Percentiles rank a stretch among this genome's conserved stretches.
Conservation (phyloP, 2,113 vertebrate genomes). For the Ameiurus melas region DNA sequence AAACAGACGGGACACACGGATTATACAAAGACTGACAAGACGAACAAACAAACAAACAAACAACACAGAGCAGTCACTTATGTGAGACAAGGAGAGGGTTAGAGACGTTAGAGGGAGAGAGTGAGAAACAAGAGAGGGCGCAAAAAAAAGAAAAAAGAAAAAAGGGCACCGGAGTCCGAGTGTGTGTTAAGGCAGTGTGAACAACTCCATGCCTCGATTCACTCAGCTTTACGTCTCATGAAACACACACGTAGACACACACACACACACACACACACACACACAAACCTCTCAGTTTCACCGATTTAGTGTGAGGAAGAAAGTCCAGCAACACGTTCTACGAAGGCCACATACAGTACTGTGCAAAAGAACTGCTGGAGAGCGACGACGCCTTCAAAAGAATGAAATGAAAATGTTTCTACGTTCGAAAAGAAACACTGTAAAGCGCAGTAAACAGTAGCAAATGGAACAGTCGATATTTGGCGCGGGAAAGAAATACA, state of each 20-base stretch:
- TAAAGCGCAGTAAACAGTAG: no score
- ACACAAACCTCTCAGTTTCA: neutral
- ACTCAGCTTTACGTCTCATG: neutral
- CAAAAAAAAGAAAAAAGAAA: neutral
- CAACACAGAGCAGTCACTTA: constrained; percentile 14
- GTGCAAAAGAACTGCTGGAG: no score
- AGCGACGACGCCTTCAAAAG: no score
- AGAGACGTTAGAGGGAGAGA: neutral
- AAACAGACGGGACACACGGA: constrained; percentile 5
- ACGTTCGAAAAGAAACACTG: no score
- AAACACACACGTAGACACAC: neutral
- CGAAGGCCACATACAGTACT: neutral
- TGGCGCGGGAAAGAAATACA: no score
- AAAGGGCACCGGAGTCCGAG: neutral
- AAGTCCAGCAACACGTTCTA: neutral
- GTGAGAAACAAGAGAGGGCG: neutral
- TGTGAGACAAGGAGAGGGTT: neutral
- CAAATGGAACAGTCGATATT: no score
- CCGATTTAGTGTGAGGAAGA: constrained; percentile 9
- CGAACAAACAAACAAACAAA: neutral
- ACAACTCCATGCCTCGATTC: constrained; percentile 1
- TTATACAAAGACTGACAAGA: neutral
- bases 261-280: neutral
- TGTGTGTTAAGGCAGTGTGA: constrained; percentile 49
- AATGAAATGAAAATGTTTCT: no score